Evolutionary conservation across 2,888 invertebrate genomes (phyloP).

Genomic region (Scaptomyza reducta): DNA sequence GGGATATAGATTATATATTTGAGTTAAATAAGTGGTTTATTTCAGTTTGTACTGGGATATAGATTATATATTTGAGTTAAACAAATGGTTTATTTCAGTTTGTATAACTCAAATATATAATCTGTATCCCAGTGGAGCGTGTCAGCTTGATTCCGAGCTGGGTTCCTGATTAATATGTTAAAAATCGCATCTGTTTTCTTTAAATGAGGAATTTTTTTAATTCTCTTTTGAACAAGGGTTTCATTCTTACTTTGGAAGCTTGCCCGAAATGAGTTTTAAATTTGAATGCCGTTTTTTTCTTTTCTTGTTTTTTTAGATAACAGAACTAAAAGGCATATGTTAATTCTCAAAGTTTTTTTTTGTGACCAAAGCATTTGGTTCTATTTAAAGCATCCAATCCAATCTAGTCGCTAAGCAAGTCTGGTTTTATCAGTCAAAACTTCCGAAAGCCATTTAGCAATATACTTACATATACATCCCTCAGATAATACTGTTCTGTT

Average conservation of each 20-base stretch:
- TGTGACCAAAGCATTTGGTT: conserved; percentile 41
- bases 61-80: too few species aligned
- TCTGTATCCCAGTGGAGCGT: neutral
- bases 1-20: too few species aligned
- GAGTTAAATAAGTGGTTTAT: too few species aligned
- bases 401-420: conserved; percentile 12
- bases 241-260: conserved; percentile 1
- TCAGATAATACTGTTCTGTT: conserved; percentile 5
- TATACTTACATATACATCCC: conserved; percentile 3
- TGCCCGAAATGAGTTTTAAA: conserved; percentile 24
- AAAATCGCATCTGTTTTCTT: conserved; percentile 46
- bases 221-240: conserved; percentile 4
- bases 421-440: conserved; percentile 51
- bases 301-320: conserved; percentile 32
- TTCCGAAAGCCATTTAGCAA: conserved; percentile 54
- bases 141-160: neutral
- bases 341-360: conserved; percentile 39
- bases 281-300: conserved; percentile 10
- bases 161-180: conserved; percentile 16
- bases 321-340: conserved; percentile 30
- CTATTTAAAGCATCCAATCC: conserved; percentile 36
- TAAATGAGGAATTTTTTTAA: conserved; percentile 5
- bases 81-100: too few species aligned
- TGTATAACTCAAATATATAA: too few species aligned
- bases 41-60: too few species aligned